Base-by-base conservation (phyloP, 2,888 invertebrate genomes). In the Osedax frankpressi region DNA sequence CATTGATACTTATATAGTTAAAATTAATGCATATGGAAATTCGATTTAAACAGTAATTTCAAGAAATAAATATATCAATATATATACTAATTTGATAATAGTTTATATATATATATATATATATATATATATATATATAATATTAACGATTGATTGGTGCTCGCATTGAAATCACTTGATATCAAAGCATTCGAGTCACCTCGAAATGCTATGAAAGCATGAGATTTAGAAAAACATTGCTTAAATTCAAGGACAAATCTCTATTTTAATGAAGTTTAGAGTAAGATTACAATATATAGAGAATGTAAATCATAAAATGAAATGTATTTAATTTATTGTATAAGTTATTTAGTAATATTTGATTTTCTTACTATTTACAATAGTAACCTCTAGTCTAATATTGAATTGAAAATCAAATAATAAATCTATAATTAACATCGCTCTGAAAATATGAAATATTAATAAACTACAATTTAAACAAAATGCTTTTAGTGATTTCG, bases 391-490 rank as follows among this genome's bases (percentile, higher is more conserved):
- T 67, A 77, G 30, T 19, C 77, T 30, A 24, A 60, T 75, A 75
- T 78, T 77, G 72, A 77, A 77, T 28, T 73, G 74, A 27, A 77
- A 74, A 44, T 74, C 78, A 69, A 75, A 72, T 59, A 78, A 75
- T 24, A 76, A 68, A 19, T 77, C 76, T n/a, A 77, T 59, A 11
- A 77, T 74, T 11, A 63, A 63, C 73, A 76, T 73, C 1, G 76
- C 76, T 25, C 76, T 76, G 70, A 11, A 11, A 19, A 44, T 44
- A 44, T 44, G 19, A 44, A 11, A 11, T 19, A 44, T 11, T 19
- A 44, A 44, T 44, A 44, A 11, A 44, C 19, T 44, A 44, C 44
- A 44, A 44, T 11, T 44, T 44, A 44, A n/a, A n/a, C n/a, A n/a
- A n/a, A n/a, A n/a, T n/a, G n/a, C n/a, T n/a, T n/a, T n/a, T n/a